Percentiles rank a stretch among this genome's conserved stretches.
These are phyloP conservation scores for Diabrotica balteata DNA, from an alignment of 2,888 invertebrate species.

Conservation along the genomic window DNA sequence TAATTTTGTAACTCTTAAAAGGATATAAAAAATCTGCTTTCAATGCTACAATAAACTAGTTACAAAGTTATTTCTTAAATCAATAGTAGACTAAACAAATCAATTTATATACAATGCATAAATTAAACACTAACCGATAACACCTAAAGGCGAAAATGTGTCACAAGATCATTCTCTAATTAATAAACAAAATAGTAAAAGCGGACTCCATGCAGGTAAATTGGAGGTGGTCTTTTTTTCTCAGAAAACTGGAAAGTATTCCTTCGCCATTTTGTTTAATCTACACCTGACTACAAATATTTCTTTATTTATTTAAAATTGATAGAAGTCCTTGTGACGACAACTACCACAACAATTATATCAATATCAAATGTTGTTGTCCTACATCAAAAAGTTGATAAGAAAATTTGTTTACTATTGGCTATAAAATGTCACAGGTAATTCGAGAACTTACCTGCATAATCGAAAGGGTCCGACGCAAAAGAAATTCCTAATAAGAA, in stretches of 20 bases:
- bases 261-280: constrained; percentile 40
- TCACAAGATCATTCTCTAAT: neutral
- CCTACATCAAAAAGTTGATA: constrained; percentile 2
- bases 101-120: constrained; percentile 1
- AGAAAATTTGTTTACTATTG: constrained; percentile 26
- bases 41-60: no score
- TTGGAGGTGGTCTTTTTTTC: constrained; percentile 19
- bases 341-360: constrained; percentile 3
- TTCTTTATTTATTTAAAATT: constrained; percentile 6
- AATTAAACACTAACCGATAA: neutral
- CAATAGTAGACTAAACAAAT: constrained; percentile 24
- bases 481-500: constrained; percentile 42
- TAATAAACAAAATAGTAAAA: neutral
- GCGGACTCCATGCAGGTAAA: constrained; percentile 1
- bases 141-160: neutral
- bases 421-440: constrained; percentile 37
- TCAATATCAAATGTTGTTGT: constrained; percentile 6
- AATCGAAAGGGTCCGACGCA: constrained; percentile 41
- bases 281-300: constrained; percentile 34
- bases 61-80: constrained; percentile 13
- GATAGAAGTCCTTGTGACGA: neutral
- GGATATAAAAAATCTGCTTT: no score
- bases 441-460: constrained; percentile 42
- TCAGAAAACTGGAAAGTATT: constrained; percentile 28
- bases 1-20: no score